phyloP scores from a whole-genome alignment of 2,113 vertebrate species.

The Ardeotis arabs region DNA sequence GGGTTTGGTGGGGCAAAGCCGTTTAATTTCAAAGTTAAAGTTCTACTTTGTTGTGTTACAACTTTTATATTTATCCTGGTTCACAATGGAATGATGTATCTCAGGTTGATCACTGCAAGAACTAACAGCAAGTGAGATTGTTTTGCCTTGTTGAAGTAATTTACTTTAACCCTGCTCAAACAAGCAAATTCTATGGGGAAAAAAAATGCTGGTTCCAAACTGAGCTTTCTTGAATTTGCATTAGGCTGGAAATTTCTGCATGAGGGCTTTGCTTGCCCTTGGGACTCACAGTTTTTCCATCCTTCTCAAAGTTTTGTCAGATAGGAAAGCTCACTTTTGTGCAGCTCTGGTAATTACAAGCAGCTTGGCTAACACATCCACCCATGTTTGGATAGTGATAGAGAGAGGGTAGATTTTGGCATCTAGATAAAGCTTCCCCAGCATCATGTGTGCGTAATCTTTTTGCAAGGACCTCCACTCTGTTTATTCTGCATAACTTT shows the following conservation, averaged over 20 bases:
- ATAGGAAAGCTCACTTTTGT: not conserved
- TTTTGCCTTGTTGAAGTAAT: not conserved
- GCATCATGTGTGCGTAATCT: not conserved
- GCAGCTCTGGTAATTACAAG: not conserved
- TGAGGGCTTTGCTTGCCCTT: not conserved
- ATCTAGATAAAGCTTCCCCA: not conserved
- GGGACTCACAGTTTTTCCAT: not conserved
- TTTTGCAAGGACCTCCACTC: not conserved
- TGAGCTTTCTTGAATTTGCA: not conserved
- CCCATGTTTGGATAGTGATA: not conserved
- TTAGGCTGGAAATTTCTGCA: not conserved
- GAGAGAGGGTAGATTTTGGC: not conserved
- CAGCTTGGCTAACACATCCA: not conserved
- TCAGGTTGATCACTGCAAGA: not conserved
- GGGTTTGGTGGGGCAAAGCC: not conserved
- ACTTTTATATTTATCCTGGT: not conserved
- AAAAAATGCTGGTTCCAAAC: not conserved
- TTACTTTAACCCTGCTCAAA: not conserved
- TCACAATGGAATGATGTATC: not conserved
- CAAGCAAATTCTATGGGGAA: not conserved
- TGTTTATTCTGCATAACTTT: constrained; percentile 35
- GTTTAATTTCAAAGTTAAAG: not conserved
- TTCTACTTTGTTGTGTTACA: not conserved
- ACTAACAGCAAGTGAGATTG: not conserved
- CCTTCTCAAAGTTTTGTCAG: not conserved